These are phyloP conservation scores for Torymus tubicola DNA, from an alignment of 2,888 invertebrate genomes.

Conservation along the genomic window DNA sequence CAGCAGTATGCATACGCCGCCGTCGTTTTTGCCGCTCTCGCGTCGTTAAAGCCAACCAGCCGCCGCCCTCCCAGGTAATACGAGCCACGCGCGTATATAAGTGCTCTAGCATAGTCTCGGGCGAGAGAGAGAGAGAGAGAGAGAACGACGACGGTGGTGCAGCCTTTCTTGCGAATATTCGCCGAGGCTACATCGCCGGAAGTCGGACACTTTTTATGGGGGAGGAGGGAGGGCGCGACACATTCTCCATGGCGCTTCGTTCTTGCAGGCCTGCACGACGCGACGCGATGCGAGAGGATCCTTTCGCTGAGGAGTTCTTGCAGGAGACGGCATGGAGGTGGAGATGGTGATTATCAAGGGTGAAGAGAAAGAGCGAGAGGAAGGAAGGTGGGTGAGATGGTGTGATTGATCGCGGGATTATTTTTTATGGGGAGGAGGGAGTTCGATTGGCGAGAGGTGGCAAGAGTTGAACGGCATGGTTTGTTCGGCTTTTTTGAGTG, in stretches of 20 bases:
- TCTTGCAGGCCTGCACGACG: conserved; percentile 13
- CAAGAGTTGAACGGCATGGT: too few species aligned
- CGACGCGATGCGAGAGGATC: background rate
- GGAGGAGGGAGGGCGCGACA: background rate
- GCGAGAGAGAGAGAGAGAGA: too few species aligned
- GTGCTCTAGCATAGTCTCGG: conserved; percentile 1
- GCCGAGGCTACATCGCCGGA: background rate
- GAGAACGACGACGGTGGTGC: too few species aligned
- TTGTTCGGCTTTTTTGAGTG: too few species aligned
- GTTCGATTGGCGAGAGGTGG: too few species aligned
- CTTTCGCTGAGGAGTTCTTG: too few species aligned
- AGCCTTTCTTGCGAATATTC: conserved; percentile 18
- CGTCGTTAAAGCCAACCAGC: conserved; percentile 50
- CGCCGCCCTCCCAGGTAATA: conserved; percentile 17
- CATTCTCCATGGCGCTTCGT: background rate
- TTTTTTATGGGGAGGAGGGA: too few species aligned
- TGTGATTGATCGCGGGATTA: too few species aligned
- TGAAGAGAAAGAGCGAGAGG: too few species aligned
- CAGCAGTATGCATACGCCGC: conserved; percentile 33
- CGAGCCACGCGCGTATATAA: background rate
- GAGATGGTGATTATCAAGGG: too few species aligned
- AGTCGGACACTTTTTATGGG: conserved; percentile 39
- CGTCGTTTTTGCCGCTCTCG: conserved; percentile 34
- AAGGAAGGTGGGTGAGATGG: too few species aligned
- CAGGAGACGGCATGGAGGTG: too few species aligned